Conservation (phyloP, 2,113 vertebrate genomes). For the Numenius arquata region DNA sequence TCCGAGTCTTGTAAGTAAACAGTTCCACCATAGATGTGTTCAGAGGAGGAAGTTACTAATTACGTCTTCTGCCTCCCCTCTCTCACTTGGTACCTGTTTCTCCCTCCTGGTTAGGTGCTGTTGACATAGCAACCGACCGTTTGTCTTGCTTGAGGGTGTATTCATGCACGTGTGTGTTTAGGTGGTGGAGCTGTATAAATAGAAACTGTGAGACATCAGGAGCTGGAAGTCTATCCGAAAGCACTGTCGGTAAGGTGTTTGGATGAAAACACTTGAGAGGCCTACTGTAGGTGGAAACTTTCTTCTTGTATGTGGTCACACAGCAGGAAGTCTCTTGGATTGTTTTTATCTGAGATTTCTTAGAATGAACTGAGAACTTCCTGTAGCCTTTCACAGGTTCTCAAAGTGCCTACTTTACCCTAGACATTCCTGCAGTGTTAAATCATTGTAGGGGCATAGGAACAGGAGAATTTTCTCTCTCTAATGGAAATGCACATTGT, state of each 20-base stretch:
- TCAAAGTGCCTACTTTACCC: neutral
- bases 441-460: neutral
- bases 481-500: neutral
- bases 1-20: neutral
- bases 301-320: neutral
- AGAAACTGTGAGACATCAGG: neutral
- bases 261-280: neutral
- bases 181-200: neutral
- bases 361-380: neutral
- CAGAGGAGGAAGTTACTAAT: slow-evolving; percentile 16
- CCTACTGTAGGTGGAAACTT: neutral
- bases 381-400: neutral
- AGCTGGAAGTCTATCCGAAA: neutral
- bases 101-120: neutral
- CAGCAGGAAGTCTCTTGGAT: neutral
- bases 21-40: neutral
- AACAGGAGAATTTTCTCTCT: neutral
- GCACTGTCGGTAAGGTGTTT: neutral
- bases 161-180: neutral
- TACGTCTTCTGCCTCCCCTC: neutral
- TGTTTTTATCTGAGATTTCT: neutral
- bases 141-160: neutral
- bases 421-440: neutral
- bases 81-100: neutral
- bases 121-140: neutral